Percentiles rank a stretch among this genome's conserved stretches.
Evolutionary conservation across 1,140 invertebrate genomes (phyloP).

Genomic region (Drosophila murphyi): DNA sequence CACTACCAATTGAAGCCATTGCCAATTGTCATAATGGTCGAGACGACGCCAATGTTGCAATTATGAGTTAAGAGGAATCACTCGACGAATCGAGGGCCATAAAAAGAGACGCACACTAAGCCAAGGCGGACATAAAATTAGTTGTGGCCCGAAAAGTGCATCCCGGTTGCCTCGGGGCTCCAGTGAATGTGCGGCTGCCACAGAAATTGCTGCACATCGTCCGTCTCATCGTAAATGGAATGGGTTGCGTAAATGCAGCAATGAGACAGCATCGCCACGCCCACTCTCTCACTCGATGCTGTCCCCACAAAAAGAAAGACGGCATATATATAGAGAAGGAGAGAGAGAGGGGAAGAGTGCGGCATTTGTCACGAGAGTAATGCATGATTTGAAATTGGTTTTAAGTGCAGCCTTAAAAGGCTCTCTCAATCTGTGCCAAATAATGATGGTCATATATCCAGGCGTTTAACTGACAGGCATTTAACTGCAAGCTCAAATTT

Average conservation of each 20-base stretch:
- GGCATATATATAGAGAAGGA: too few relatives aligned
- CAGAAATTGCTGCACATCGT: constrained; percentile 64
- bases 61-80: constrained; percentile 71
- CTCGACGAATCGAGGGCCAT: constrained; percentile 59
- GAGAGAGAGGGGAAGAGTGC: background rate
- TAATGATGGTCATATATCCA: constrained; percentile 69
- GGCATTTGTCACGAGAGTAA: constrained; percentile 13
- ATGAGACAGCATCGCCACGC: constrained; percentile 65
- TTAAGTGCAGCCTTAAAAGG: constrained; percentile 55
- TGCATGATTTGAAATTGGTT: constrained; percentile 69
- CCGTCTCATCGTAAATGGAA: constrained; percentile 65
- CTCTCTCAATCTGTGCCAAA: constrained; percentile 52
- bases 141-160: constrained; percentile 76
- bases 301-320: background rate
- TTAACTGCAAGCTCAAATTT: constrained; percentile 13
- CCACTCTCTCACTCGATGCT: constrained; percentile 33
- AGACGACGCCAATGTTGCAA: constrained; percentile 75
- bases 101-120: constrained; percentile 74
- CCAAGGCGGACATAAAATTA: constrained; percentile 73
- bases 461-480: constrained; percentile 48
- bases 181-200: background rate
- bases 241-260: constrained; percentile 70
- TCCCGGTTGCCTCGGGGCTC: constrained; percentile 53
- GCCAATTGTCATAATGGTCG: constrained; percentile 79
- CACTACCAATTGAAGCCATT: constrained; percentile 59